Conservation (phyloP, 2,113 vertebrate genomes). For the Pangasianodon gigas region DNA sequence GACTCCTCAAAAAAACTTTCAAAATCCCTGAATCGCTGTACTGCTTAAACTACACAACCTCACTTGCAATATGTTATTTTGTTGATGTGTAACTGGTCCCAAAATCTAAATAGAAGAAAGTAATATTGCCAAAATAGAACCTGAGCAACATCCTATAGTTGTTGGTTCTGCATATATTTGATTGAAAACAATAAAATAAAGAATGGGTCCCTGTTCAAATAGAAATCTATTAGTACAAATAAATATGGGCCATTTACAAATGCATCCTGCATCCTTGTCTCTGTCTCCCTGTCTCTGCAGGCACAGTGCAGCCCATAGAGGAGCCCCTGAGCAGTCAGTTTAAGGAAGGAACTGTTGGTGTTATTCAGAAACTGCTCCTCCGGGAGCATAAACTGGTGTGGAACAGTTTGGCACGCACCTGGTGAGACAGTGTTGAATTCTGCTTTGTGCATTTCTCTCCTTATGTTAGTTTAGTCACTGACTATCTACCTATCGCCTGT, state of each 20-base stretch:
- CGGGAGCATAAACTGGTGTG: slow-evolving; percentile 84
- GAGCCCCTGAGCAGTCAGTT: slow-evolving; percentile 77
- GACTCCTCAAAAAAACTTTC: not conserved
- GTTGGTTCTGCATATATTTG: not conserved
- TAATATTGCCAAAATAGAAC: not conserved
- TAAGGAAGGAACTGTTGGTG: slow-evolving; percentile 76
- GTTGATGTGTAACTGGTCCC: not conserved
- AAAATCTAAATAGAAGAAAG: not conserved
- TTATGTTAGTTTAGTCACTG: not conserved
- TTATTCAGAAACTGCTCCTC: slow-evolving; percentile 82
- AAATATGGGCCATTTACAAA: not conserved
- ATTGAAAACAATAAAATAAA: not conserved
- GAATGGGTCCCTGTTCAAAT: not conserved
- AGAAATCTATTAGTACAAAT: too few relatives aligned
- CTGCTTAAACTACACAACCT: not conserved
- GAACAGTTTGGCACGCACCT: slow-evolving; percentile 78
- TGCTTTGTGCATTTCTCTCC: not conserved
- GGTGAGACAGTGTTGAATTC: slow-evolving; percentile 69
- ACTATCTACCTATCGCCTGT: not conserved
- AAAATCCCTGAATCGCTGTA: not conserved
- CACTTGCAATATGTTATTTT: not conserved
- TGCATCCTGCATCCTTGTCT: not conserved
- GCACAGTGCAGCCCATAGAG: slow-evolving; percentile 75
- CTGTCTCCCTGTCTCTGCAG: slow-evolving; percentile 59
- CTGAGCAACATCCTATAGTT: not conserved